Percentiles rank a stretch among this genome's conserved stretches.
These are phyloP conservation scores for Coptotermes formosanus DNA, from an alignment of 1,140 invertebrate genomes.

Conservation along the genomic window DNA sequence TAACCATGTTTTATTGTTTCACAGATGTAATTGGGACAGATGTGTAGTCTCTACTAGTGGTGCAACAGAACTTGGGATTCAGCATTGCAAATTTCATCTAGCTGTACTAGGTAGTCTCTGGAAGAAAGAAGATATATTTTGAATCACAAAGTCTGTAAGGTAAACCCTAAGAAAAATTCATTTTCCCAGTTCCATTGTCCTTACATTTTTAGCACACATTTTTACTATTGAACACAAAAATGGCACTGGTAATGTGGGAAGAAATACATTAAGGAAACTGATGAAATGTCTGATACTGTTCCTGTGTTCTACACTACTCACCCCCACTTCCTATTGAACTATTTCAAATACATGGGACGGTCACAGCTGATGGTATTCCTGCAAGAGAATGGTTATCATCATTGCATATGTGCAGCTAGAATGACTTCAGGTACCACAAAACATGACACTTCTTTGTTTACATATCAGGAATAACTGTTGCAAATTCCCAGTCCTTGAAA, in stretches of 20 bases:
- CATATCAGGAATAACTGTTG: too few species aligned
- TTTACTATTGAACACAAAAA: background rate
- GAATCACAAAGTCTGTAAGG: constrained; percentile 15
- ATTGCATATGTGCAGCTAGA: background rate
- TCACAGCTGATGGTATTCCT: background rate
- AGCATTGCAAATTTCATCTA: background rate
- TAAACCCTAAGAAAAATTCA: constrained; percentile 17
- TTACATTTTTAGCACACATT: constrained; percentile 10
- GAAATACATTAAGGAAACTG: background rate
- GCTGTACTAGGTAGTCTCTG: constrained; percentile 12
- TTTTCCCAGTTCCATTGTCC: constrained; percentile 13
- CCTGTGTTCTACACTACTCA: background rate
- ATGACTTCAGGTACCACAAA: background rate
- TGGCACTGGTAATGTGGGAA: background rate
- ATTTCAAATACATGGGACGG: background rate
- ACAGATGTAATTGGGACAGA: background rate
- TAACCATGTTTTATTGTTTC: background rate
- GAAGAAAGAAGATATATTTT: constrained; percentile 19
- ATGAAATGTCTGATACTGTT: background rate
- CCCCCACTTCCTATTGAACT: background rate
- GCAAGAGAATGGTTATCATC: background rate
- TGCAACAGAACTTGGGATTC: background rate
- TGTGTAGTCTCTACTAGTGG: background rate
- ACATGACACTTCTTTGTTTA: too few species aligned
- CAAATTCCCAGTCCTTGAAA: too few species aligned